phyloP scores from a whole-genome alignment of 2,113 vertebrate species.

The Anolis carolinensis region DNA sequence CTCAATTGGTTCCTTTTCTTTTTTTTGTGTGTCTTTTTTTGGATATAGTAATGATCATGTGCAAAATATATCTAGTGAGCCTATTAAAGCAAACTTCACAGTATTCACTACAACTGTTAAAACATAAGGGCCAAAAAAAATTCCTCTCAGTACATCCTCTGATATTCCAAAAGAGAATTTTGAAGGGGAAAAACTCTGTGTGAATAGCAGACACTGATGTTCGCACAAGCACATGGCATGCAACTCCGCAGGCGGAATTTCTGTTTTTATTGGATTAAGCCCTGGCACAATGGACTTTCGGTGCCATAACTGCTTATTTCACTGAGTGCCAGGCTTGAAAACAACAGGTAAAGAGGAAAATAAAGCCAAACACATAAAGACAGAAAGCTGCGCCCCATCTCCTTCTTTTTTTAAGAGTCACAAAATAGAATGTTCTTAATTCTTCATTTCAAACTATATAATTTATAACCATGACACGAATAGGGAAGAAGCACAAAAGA shows the following conservation, averaged over 20 bases:
- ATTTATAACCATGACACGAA: constrained; percentile 83
- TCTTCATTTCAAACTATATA: constrained; percentile 76
- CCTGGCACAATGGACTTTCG: constrained; percentile 80
- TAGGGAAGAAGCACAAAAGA: constrained; percentile 76
- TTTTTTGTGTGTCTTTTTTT: constrained; percentile 27
- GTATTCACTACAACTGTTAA: constrained; percentile 60
- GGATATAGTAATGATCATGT: constrained; percentile 52
- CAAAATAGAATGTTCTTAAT: constrained; percentile 77
- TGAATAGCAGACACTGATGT: constrained; percentile 80
- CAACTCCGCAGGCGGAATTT: constrained; percentile 75
- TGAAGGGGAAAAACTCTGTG: constrained; percentile 71
- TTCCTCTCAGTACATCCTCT: constrained; percentile 27
- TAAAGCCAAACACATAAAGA: constrained; percentile 59
- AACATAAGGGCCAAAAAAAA: constrained; percentile 65
- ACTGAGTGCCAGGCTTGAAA: constrained; percentile 74
- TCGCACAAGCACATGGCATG: constrained; percentile 76
- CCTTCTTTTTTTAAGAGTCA: constrained; percentile 61
- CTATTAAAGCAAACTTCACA: constrained; percentile 52
- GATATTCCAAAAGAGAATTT: constrained; percentile 68
- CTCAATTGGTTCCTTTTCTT: constrained; percentile 8
- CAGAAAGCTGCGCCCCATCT: constrained; percentile 48
- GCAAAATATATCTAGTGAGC: constrained; percentile 39
- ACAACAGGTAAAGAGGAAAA: constrained; percentile 83
- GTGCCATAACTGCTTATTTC: constrained; percentile 78
- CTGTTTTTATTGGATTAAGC: constrained; percentile 77